phyloP scores from a whole-genome alignment of 1,140 invertebrate species.

The Zaprionus ornatus region DNA sequence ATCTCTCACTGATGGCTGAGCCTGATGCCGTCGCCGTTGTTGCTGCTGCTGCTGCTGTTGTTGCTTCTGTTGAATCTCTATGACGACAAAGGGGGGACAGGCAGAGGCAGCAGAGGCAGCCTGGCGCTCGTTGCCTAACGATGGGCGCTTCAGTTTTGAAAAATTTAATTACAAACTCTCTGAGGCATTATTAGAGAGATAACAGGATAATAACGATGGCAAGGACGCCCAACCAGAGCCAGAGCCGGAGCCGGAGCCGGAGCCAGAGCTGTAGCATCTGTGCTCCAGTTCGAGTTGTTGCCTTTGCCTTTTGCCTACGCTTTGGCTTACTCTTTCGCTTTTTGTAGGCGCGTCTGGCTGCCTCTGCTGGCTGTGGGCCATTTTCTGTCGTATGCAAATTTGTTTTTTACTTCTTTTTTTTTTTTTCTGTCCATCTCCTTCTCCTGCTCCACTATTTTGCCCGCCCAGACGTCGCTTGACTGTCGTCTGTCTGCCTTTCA shows the following conservation, averaged over 20 bases:
- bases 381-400: conserved; percentile 65
- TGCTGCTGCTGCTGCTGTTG: conserved; percentile 3
- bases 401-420: conserved; percentile 46
- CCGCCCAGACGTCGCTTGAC: conserved; percentile 31
- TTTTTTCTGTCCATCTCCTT: conserved; percentile 1
- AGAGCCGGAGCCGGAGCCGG: conserved; percentile 24
- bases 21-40: not conserved
- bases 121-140: conserved; percentile 33
- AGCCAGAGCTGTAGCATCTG: conserved; percentile 46
- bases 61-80: conserved; percentile 1
- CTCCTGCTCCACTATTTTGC: conserved; percentile 35
- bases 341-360: conserved; percentile 51
- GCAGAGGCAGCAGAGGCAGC: not conserved
- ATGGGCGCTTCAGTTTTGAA: conserved; percentile 65
- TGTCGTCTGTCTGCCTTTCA: conserved; percentile 68
- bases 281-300: conserved; percentile 62
- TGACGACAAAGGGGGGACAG: not conserved
- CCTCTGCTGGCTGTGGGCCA: conserved; percentile 36
- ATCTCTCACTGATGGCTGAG: conserved; percentile 21
- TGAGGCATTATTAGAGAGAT: conserved; percentile 82
- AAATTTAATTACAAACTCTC: conserved; percentile 82
- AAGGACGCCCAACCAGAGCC: conserved; percentile 58
- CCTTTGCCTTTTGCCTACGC: conserved; percentile 4
- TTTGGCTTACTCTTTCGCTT: conserved; percentile 19
- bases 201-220: conserved; percentile 81